Evolutionary conservation across 2,797 vertebrate genomes (phyloP).

Genomic region (Nothura maculosa): DNA sequence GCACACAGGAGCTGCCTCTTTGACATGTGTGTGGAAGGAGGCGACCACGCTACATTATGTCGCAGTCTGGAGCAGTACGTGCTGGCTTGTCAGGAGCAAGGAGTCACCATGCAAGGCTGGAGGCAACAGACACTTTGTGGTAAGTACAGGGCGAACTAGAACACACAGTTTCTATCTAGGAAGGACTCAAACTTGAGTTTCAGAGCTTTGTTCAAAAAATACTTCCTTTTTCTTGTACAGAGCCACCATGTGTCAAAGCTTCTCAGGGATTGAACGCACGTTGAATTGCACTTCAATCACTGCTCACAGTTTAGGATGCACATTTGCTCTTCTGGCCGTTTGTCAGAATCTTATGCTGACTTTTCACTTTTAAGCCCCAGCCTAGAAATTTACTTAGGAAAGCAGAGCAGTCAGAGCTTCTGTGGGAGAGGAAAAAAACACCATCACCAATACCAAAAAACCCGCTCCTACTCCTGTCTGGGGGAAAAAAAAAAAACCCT

Average conservation of each 20-base stretch:
- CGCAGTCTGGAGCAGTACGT: constrained; percentile 65
- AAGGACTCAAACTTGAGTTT: neutral
- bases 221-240: neutral
- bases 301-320: neutral
- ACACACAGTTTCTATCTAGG: neutral
- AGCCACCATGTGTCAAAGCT: neutral
- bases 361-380: neutral
- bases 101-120: constrained; percentile 40
- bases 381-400: neutral
- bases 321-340: neutral
- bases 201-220: neutral
- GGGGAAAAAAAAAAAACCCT: neutral
- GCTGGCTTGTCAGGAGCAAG: constrained; percentile 66
- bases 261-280: neutral
- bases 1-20: constrained; percentile 73
- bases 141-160: constrained; percentile 44
- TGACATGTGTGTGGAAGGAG: constrained; percentile 62
- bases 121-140: constrained; percentile 64
- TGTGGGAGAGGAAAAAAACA: neutral
- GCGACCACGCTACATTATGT: constrained; percentile 44
- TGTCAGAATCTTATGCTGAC: neutral
- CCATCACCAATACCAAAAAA: too few relatives aligned
- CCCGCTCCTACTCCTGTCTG: neutral
- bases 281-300: neutral
- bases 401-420: neutral